Evolutionary conservation across 2,797 vertebrate species (phyloP).

Genomic region (Thunnus albacares): DNA sequence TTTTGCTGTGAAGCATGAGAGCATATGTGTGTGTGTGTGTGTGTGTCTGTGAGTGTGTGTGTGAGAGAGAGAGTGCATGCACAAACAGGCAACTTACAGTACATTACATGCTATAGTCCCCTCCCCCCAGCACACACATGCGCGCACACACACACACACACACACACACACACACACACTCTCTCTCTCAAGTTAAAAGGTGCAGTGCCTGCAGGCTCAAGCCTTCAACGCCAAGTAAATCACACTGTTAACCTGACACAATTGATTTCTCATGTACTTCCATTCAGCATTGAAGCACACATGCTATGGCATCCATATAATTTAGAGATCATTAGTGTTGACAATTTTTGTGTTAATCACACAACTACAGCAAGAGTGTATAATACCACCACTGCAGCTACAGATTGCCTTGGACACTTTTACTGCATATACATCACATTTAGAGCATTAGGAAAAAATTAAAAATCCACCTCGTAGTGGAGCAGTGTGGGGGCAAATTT

Average conservation of each 20-base stretch:
- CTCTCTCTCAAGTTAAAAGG: conserved; percentile 75
- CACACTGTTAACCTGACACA: conserved; percentile 77
- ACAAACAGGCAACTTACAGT: conserved; percentile 69
- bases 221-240: conserved; percentile 80
- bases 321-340: conserved; percentile 67
- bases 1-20: conserved; percentile 58
- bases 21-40: conserved; percentile 29
- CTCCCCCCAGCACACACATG: neutral
- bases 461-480: conserved; percentile 50
- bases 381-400: conserved; percentile 40
- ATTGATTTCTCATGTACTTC: conserved; percentile 74
- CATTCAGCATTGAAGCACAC: conserved; percentile 57
- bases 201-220: conserved; percentile 79
- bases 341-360: conserved; percentile 66
- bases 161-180: neutral
- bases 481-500: conserved; percentile 50
- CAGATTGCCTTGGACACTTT: conserved; percentile 56
- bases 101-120: conserved; percentile 43
- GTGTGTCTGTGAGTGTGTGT: conserved; percentile 41
- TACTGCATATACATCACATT: conserved; percentile 61
- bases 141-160: conserved; percentile 3
- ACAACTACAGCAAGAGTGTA: conserved; percentile 25
- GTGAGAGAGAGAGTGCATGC: conserved; percentile 48
- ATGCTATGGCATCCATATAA: conserved; percentile 50
- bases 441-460: conserved; percentile 32